Percentiles rank a stretch among this genome's conserved stretches.
phyloP scores from a whole-genome alignment of 2,888 invertebrate species.

The Subacronicta megacephala region DNA sequence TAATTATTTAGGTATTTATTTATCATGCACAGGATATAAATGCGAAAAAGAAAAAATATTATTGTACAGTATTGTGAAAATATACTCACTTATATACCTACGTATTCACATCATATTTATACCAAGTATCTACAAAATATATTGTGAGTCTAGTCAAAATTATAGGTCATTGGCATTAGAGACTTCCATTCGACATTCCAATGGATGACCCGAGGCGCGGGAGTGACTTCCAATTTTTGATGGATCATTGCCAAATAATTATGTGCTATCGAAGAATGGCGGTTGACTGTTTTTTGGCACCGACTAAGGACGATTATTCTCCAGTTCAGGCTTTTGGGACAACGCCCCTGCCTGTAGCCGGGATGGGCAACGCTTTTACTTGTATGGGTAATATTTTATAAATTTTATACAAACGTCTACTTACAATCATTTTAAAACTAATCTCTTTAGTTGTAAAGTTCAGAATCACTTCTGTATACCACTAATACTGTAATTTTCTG shows the following conservation, averaged over 20 bases:
- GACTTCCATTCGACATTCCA: constrained; percentile 18
- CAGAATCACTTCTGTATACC: too few relatives aligned
- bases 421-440: background rate
- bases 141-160: constrained; percentile 18
- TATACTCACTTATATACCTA: too few relatives aligned
- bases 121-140: background rate
- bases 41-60: too few relatives aligned
- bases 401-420: background rate
- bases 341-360: constrained; percentile 41
- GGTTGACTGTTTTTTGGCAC: constrained; percentile 58
- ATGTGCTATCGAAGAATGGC: constrained; percentile 47
- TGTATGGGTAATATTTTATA: background rate
- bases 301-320: constrained; percentile 47
- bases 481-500: background rate
- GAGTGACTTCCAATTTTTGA: constrained; percentile 52
- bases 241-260: constrained; percentile 65
- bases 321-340: constrained; percentile 41
- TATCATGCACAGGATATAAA: too few relatives aligned
- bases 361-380: constrained; percentile 4
- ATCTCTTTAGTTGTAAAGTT: background rate
- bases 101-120: too few relatives aligned
- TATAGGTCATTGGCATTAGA: constrained; percentile 46
- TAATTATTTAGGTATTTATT: too few relatives aligned
- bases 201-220: constrained; percentile 34
- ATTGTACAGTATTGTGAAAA: too few relatives aligned